phyloP scores from a whole-genome alignment of 2,797 vertebrate genomes.

The Centroberyx gerrardi region DNA sequence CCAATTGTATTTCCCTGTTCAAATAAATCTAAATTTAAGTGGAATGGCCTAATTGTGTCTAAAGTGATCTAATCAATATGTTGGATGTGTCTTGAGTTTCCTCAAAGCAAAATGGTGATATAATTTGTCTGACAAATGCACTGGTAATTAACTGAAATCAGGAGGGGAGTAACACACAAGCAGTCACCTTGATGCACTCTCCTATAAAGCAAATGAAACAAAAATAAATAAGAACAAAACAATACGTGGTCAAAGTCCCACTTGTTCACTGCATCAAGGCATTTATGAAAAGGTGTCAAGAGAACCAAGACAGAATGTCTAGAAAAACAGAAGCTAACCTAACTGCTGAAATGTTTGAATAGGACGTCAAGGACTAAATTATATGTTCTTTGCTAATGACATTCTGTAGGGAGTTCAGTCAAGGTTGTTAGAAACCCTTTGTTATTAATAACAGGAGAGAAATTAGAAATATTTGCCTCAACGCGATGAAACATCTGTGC shows the following conservation, averaged over 20 bases:
- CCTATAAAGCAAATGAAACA: no score
- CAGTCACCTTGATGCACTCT: no score
- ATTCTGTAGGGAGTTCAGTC: slow-evolving; percentile 54
- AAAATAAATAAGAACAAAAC: no score
- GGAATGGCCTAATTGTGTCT: no score
- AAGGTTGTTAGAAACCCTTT: slow-evolving; percentile 64
- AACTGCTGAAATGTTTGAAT: slow-evolving; percentile 16
- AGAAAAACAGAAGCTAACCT: slow-evolving; percentile 14
- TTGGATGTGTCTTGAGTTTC: no score
- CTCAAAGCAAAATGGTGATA: background rate
- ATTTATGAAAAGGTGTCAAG: background rate
- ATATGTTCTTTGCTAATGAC: slow-evolving; percentile 52
- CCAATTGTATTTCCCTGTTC: no score
- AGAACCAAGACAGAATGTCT: background rate
- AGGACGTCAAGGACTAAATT: slow-evolving; percentile 40
- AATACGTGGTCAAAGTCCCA: background rate
- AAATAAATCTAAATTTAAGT: no score
- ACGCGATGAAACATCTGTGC: slow-evolving; percentile 70
- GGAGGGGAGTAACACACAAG: no score
- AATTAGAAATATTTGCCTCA: slow-evolving; percentile 62
- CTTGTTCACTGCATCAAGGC: background rate
- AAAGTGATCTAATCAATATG: no score
- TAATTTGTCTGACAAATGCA: background rate
- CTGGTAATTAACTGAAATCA: no score
- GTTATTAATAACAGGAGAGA: slow-evolving; percentile 57